A percentile compares a stretch with the other conserved stretches of the same genome.
Conservation (phyloP, 1,140 invertebrate species). For the Drosophila subpulchrella region DNA sequence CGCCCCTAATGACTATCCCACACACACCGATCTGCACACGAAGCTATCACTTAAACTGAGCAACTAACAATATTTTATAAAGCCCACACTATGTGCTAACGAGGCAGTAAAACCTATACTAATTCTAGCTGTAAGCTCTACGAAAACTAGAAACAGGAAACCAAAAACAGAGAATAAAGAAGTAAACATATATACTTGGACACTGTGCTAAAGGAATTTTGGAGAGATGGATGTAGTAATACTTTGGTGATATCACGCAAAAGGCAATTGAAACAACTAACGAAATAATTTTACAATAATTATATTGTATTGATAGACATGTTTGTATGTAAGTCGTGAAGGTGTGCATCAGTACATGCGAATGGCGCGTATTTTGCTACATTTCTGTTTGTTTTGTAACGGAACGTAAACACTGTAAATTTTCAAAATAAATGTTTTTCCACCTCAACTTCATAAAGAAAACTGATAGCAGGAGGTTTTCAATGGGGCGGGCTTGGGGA, state of each 20-base stretch:
- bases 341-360: slow-evolving; percentile 42
- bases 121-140: slow-evolving; percentile 63
- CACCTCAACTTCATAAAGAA: slow-evolving; percentile 53
- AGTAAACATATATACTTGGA: slow-evolving; percentile 21
- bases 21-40: slow-evolving; percentile 32
- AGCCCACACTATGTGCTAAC: slow-evolving; percentile 62
- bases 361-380: slow-evolving; percentile 56
- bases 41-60: slow-evolving; percentile 50
- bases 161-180: slow-evolving; percentile 6
- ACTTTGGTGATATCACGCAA: slow-evolving; percentile 80
- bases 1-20: slow-evolving; percentile 7
- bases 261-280: slow-evolving; percentile 78
- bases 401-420: slow-evolving; percentile 59
- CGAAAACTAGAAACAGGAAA: slow-evolving; percentile 45
- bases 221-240: slow-evolving; percentile 52
- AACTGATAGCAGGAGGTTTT: neutral
- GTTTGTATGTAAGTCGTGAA: slow-evolving; percentile 44
- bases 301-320: slow-evolving; percentile 35
- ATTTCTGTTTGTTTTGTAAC: slow-evolving; percentile 54
- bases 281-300: slow-evolving; percentile 72
- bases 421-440: slow-evolving; percentile 75
- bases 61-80: slow-evolving; percentile 59
- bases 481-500: neutral
- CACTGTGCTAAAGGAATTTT: slow-evolving; percentile 51
- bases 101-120: slow-evolving; percentile 73